Evolutionary conservation across 2,888 invertebrate species (phyloP), one percentile per base, ranked within the genome.

Genomic region (Mactromeris polynyma): DNA sequence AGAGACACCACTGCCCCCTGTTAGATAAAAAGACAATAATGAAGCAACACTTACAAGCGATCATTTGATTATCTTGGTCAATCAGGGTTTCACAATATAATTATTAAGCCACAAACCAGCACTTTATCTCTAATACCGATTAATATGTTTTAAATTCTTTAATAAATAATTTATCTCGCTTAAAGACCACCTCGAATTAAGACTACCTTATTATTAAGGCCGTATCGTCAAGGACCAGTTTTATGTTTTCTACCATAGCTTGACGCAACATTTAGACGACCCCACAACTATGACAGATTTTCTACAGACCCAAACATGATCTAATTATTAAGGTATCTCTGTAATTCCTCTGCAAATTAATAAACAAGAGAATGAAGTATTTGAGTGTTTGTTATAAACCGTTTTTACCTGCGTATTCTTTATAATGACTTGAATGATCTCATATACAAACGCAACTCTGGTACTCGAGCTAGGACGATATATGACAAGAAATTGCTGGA

Each of bases 401-500:
- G 21, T 26, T n/a, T n/a, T 4, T 81, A 91, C 91, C 90, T 90
- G 90, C 58, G 92, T 92, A 64, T 90, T 87, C 19, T 58, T 86
- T 0, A 92, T 82, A 26, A 90, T 80, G 19, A 78, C 82, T 40
- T 90, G 92, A 0, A 81, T 42, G n/a, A 92, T 89, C 81, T 90
- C 90, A 73, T 90, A 92, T 19, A 40, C 69, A 82, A 88, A 90
- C 4, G 82, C 77, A 6, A 87, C 33, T 21, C 36, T 79, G 17
- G 90, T 86, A 4, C 51, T 93, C 2, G 93, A 85, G 31, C 86
- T 87, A 14, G 96, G 96, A 46, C 95, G 91, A 89, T 96, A 96
- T 42, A 96, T 95, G 54, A 96, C 94, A 46, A 96, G 92, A 79
- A 96, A 93, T 46, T 96, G 93, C 58, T 96, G 96, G 7, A 96